These are phyloP conservation scores for Pseudopleuronectes americanus DNA, from an alignment of 2,797 vertebrate genomes.

Conservation along the genomic window DNA sequence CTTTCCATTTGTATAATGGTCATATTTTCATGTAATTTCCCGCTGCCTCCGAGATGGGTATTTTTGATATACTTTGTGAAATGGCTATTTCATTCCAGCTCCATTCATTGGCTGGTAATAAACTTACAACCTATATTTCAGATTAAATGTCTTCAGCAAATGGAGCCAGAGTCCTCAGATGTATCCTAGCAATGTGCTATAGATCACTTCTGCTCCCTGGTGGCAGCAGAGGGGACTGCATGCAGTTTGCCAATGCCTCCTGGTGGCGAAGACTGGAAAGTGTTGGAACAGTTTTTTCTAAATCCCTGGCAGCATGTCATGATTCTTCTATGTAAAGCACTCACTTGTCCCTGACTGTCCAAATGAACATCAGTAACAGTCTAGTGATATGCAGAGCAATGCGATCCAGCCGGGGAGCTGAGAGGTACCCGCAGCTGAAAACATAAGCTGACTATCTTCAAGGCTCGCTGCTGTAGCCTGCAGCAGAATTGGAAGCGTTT, in stretches of 20 bases:
- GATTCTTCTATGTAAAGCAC: constrained; percentile 39
- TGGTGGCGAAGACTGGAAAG: constrained; percentile 50
- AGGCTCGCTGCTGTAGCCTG: constrained; percentile 60
- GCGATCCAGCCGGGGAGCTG: constrained; percentile 33
- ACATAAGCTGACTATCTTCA: constrained; percentile 56
- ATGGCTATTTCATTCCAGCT: constrained; percentile 79
- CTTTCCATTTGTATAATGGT: constrained; percentile 89
- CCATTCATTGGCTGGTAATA: constrained; percentile 81
- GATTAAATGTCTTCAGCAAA: constrained; percentile 84
- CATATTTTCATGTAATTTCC: constrained; percentile 88
- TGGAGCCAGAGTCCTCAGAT: constrained; percentile 63
- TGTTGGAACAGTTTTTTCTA: constrained; percentile 1
- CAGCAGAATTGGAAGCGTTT: constrained; percentile 70
- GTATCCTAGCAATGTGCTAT: background rate
- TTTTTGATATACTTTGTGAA: constrained; percentile 83
- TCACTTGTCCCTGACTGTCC: constrained; percentile 24
- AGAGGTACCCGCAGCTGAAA: constrained; percentile 43
- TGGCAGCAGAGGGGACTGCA: constrained; percentile 47
- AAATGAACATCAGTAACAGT: constrained; percentile 31
- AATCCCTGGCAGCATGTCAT: constrained; percentile 39
- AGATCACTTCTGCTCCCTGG: constrained; percentile 80
- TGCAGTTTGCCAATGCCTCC: constrained; percentile 29
- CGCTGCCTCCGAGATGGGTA: constrained; percentile 81
- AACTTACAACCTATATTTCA: constrained; percentile 84
- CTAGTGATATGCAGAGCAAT: constrained; percentile 49